These are phyloP conservation scores for Phytoseiulus persimilis DNA, from an alignment of 2,888 invertebrate species.

Conservation along the genomic window DNA sequence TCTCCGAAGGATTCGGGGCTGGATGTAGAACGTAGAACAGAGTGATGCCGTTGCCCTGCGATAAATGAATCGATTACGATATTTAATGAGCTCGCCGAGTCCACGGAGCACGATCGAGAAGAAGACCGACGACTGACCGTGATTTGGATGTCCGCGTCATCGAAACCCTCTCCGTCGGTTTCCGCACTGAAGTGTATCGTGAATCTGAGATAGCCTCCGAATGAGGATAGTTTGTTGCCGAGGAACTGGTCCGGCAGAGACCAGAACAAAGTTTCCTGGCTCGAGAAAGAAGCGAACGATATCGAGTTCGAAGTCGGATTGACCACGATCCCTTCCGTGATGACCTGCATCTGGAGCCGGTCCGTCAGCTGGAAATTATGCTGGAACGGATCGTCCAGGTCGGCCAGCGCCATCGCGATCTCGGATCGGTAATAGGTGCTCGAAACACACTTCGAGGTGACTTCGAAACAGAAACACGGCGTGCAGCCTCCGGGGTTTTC, in stretches of 20 bases:
- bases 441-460: conserved; percentile 65
- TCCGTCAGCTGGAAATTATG: conserved; percentile 51
- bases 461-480: conserved; percentile 78
- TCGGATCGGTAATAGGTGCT: conserved; percentile 59
- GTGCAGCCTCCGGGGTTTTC: conserved; percentile 69
- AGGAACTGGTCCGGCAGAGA: conserved; percentile 61
- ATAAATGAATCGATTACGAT: conserved; percentile 34
- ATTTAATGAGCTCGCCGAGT: no score
- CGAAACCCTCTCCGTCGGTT: conserved; percentile 54
- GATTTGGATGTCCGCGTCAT: conserved; percentile 72
- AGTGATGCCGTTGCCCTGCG: conserved; percentile 61
- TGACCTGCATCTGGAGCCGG: conserved; percentile 48
- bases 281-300: conserved; percentile 48
- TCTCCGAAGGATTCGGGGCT: conserved; percentile 53
- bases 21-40: conserved; percentile 66
- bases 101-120: not conserved
- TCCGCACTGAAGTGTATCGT: conserved; percentile 62
- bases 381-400: conserved; percentile 46
- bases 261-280: conserved; percentile 59
- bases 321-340: conserved; percentile 50
- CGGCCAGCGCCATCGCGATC: conserved; percentile 59
- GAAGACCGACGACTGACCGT: conserved; percentile 51
- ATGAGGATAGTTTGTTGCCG: conserved; percentile 60
- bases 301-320: conserved; percentile 52
- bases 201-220: conserved; percentile 71